phyloP scores from a whole-genome alignment of 2,888 invertebrate genomes.

The Ormia ochracea region DNA sequence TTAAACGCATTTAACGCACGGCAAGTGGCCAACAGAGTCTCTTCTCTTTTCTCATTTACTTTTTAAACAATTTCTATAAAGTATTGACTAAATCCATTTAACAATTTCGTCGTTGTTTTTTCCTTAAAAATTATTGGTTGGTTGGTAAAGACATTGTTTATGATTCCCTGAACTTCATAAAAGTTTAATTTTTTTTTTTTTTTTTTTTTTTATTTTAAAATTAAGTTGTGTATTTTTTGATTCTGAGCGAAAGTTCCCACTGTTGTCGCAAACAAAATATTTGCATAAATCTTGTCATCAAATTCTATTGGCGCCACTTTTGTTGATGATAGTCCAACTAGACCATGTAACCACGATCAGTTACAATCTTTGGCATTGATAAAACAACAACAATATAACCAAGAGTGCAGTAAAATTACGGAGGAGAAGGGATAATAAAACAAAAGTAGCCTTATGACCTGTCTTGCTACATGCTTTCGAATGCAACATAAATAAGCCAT shows the following conservation, averaged over 20 bases:
- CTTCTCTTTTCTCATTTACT: background rate
- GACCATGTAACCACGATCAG: conserved; percentile 60
- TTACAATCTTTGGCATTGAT: conserved; percentile 50
- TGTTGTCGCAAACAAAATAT: conserved; percentile 50
- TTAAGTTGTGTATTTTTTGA: conserved; percentile 57
- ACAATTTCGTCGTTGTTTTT: conserved; percentile 37
- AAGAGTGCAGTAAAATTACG: background rate
- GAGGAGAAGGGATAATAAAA: background rate
- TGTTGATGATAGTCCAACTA: conserved; percentile 56
- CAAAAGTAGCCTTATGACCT: conserved; percentile 50
- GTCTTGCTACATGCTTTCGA: conserved; percentile 34
- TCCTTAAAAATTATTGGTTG: background rate
- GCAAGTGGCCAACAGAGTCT: background rate
- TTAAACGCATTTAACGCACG: conserved; percentile 40
- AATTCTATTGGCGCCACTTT: conserved; percentile 60
- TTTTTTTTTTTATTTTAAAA: conserved; percentile 30
- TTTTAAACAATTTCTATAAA: conserved; percentile 11
- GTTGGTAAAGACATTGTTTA: background rate
- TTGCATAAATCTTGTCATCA: conserved; percentile 63
- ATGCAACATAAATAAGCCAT: conserved; percentile 29
- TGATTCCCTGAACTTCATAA: background rate
- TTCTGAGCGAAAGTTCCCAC: conserved; percentile 43
- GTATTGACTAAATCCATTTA: conserved; percentile 3
- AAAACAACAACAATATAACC: conserved; percentile 25
- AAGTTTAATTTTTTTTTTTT: background rate